A percentile compares a stretch with the other conserved stretches of the same genome.
Evolutionary conservation across 2,797 vertebrate species (phyloP).

Genomic region (Danio aesculapii): DNA sequence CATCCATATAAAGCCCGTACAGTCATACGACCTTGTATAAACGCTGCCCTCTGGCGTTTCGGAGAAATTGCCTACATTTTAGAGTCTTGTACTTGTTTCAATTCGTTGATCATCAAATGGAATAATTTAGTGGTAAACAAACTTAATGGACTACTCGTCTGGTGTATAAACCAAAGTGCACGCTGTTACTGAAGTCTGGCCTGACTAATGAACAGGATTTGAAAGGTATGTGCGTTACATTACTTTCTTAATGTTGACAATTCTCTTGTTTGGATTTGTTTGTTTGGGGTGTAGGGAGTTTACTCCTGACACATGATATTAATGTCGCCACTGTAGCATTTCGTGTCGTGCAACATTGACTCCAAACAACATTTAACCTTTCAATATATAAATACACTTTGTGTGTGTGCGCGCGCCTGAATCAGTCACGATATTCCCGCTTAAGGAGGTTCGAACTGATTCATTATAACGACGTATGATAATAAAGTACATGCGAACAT

Average conservation of each 20-base stretch:
- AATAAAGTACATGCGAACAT: too few species aligned
- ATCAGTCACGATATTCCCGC: too few species aligned
- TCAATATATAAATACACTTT: too few species aligned
- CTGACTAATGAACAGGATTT: neutral
- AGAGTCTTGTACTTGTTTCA: neutral
- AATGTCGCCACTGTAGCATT: neutral
- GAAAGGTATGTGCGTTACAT: neutral
- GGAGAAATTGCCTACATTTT: neutral
- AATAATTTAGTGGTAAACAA: neutral
- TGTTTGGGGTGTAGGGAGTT: neutral
- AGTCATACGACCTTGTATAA: neutral
- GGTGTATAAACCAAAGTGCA: neutral
- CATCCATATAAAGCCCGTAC: too few species aligned
- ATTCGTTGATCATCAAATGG: neutral
- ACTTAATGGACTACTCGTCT: neutral
- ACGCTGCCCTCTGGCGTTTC: neutral
- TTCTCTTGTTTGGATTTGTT: neutral
- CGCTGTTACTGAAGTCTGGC: neutral
- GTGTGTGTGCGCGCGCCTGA: too few species aligned
- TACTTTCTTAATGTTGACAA: neutral
- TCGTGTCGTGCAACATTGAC: neutral
- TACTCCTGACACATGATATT: neutral
- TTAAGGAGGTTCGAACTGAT: too few species aligned
- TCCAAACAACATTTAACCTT: too few species aligned
- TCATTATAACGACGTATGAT: too few species aligned